Evolutionary conservation across 2,888 invertebrate genomes (phyloP).

Genomic region (Rhopalosiphum nymphaeae): DNA sequence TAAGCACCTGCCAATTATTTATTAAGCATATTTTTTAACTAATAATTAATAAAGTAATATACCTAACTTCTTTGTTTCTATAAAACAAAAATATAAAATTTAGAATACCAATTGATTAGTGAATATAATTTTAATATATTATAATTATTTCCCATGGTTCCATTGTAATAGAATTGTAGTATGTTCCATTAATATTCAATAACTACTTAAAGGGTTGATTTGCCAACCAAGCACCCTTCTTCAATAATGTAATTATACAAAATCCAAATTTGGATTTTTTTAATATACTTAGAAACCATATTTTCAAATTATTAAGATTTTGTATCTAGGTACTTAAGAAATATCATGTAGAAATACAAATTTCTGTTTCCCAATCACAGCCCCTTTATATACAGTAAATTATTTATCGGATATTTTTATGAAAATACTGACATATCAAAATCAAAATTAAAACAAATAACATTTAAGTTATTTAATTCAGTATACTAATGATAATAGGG

Average conservation of each 20-base stretch:
- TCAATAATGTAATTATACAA: background rate
- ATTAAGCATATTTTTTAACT: background rate
- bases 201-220: background rate
- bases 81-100: background rate
- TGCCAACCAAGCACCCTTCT: background rate
- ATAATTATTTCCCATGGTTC: no score
- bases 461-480: background rate
- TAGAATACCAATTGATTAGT: background rate
- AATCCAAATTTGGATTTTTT: background rate
- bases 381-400: background rate
- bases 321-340: background rate
- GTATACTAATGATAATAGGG: background rate
- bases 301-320: background rate
- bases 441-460: background rate
- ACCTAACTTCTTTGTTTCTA: background rate
- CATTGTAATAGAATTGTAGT: no score
- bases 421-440: background rate
- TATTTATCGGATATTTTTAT: background rate
- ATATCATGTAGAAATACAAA: background rate
- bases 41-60: background rate
- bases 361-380: background rate
- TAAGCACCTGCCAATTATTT: slow-evolving; percentile 24
- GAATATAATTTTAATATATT: background rate
- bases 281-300: background rate
- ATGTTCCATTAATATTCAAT: background rate